Evolutionary conservation across 2,888 invertebrate genomes (phyloP), one percentile per base, ranked within the genome.

Genomic region (Asteroscopus sphinx): DNA sequence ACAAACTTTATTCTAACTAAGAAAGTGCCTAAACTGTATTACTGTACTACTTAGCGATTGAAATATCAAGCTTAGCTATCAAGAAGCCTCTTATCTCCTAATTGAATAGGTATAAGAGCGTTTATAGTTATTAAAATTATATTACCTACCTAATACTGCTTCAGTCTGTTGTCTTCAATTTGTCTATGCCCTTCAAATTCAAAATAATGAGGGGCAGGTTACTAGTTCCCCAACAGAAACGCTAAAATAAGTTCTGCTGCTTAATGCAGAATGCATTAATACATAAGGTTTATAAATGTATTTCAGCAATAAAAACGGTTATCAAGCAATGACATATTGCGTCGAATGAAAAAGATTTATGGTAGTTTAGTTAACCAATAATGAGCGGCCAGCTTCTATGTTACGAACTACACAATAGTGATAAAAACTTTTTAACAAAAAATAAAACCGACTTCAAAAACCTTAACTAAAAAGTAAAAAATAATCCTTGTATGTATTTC

Each of bases 281-380:
- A 15, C 1, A 12, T 17, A 26, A 28, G 1, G 0, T 13, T 33
- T 17, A 26, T 21, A 21, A 16, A 26, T 26, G 33, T 25, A 9
- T 46, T 51, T 12, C 21, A 46, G 17, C 15, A 39, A 9, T 47
- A 35, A 48, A 47, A 46, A 36, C 26, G 15, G 13, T 13, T 15
- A 13, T 37, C 44, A 25, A 15, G 21, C 11, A 37, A 39, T 32
- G 8, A n/a, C 47, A 41, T 42, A 35, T 39, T n/a, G 35, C 21
- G 13, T 37, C 21, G 3, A 36, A 52, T 51, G 51, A 51, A 51
- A 41, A 40, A 39, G 2, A 37, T 28, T 36, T 32, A 46, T 26
- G 25, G 2, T 17, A n/a, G n/a, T n/a, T n/a, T n/a, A n/a, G 11
- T 21, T 39, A 47, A 17, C 46, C 15, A 51, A 26, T 57, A 12